Base-by-base conservation (phyloP, 2,797 vertebrate species). In the Halcyon smyrnensis region DNA sequence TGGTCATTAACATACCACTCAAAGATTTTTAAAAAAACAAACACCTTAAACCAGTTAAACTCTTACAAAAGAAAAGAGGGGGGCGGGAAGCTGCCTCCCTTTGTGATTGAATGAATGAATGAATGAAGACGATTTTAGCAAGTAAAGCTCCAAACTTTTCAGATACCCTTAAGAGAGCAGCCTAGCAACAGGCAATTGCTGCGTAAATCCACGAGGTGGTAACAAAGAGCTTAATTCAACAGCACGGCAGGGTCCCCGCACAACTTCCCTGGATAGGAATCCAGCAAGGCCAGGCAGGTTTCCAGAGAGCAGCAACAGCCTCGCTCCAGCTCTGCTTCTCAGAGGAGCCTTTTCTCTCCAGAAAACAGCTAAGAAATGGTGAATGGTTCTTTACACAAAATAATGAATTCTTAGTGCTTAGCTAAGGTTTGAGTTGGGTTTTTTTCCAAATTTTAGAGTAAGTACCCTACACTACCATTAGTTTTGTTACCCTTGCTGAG, bases 201-300 rank as follows among this genome's bases (percentile, higher is more conserved):
- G 48, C 56, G 48, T 16, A 65, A 90, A 73, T 65, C 95, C 96
- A 96, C 75, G 18, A 97, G 97, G 93, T 95, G 97, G 96, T 91
- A 96, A 91, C 84, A 92, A 91, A 94, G 88, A 85, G 68, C 94
- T 97, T 75, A 41, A 50, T 62, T 71, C 71, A 68, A 57, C 18
- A 62, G 19, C 41, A 23, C 1, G 8, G 17, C 3, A 15, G 32
- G 9, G 8, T 53, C 25, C n/a, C 36, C 6, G 9, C 36, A 67
- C 41, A 71, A 67, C 15, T 71, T 65, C 46, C 36, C 60, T 7
- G 14, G 27, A 18, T 20, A 57, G 15, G 8, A 15, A 90, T 8
- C 45, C 57, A 63, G 59, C 51, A 8, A 32, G 27, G 27, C 28
- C 56, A 81, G 20, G 69, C 62, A 67, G 50, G 7, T 51, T 91